Evolutionary conservation across 1,140 invertebrate genomes (phyloP).

Genomic region (Phthorimaea operculella): DNA sequence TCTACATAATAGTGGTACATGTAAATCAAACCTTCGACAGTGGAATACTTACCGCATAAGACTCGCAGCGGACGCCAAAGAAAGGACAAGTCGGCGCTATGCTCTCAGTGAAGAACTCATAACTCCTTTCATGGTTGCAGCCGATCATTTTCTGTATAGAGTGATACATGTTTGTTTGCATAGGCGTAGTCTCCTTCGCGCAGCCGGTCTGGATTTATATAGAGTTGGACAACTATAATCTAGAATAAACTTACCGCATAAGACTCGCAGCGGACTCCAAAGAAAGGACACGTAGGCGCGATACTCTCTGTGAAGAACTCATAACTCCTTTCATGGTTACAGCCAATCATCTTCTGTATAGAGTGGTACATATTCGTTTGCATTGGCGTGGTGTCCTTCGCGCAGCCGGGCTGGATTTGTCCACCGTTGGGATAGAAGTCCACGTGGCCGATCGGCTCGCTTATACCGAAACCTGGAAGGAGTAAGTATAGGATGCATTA

Average conservation of each 20-base stretch:
- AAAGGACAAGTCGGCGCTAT: conserved; percentile 81
- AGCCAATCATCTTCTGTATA: conserved; percentile 80
- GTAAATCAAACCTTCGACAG: no score
- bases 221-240: conserved; percentile 84
- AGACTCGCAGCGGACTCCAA: conserved; percentile 80
- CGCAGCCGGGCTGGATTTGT: conserved; percentile 86
- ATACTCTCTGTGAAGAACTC: conserved; percentile 90
- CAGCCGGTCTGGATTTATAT: conserved; percentile 89
- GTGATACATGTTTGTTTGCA: conserved; percentile 70
- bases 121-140: conserved; percentile 88
- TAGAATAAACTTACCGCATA: conserved; percentile 71
- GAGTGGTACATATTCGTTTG: conserved; percentile 72
- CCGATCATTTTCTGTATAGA: conserved; percentile 81
- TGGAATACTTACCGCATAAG: conserved; percentile 78
- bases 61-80: conserved; percentile 80
- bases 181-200: conserved; percentile 75
- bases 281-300: conserved; percentile 77
- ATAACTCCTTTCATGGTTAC: conserved; percentile 87
- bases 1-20: conserved; percentile 74
- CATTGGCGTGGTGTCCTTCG: conserved; percentile 75
- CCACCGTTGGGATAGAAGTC: conserved; percentile 94
- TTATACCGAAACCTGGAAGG: conserved; percentile 78
- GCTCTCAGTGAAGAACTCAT: conserved; percentile 88
- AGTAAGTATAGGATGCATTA: background rate
- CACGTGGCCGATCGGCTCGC: conserved; percentile 83